Evolutionary conservation across 2,888 invertebrate genomes (phyloP), one percentile per base, ranked within the genome.

Genomic region (Rhamnusium bicolor): DNA sequence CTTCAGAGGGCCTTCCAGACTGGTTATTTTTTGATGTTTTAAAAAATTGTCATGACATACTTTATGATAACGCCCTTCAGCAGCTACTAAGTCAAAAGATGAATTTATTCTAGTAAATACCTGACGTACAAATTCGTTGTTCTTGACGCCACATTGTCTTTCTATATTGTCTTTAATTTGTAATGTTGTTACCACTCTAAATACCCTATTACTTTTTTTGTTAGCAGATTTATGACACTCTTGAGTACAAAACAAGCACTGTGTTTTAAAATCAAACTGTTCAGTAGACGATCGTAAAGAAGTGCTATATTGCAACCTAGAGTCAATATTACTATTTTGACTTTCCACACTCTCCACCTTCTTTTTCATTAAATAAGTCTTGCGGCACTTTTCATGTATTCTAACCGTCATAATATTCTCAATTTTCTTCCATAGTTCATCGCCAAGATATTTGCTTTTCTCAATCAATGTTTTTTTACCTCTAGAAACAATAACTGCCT

Each of bases 131-230:
- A 46, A 46, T 46, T 46, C 46, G 46, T 46, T 46, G 46, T n/a
- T 46, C 46, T n/a, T 2, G 46, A 46, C n/a, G 46, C 46, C n/a
- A 46, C 46, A 46, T 46, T n/a, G 46, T 8, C 46, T 46, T 46
- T 46, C 46, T 46, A 46, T 46, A 46, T n/a, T 46, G 46, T 46
- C 46, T 46, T 46, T 46, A 46, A 46, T 46, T 46, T 46, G 46
- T 46, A 46, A 46, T 46, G 46, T 46, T 46, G 46, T n/a, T 46
- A 46, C 46, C 46, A 46, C 46, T 46, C 46, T 46, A 46, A 46
- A 46, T 46, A 46, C 46, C 46, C 46, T 46, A n/a, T 46, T 46
- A 46, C 46, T 46, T 46, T 24, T 46, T 46, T 46, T 46, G 46
- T 46, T 10, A 46, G 46, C 46, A 46, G 46, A 46, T 46, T 46